Evolutionary conservation across 2,797 vertebrate genomes (phyloP), one percentile per base, ranked within the genome.

Genomic region (Perdix hodgsoniae): DNA sequence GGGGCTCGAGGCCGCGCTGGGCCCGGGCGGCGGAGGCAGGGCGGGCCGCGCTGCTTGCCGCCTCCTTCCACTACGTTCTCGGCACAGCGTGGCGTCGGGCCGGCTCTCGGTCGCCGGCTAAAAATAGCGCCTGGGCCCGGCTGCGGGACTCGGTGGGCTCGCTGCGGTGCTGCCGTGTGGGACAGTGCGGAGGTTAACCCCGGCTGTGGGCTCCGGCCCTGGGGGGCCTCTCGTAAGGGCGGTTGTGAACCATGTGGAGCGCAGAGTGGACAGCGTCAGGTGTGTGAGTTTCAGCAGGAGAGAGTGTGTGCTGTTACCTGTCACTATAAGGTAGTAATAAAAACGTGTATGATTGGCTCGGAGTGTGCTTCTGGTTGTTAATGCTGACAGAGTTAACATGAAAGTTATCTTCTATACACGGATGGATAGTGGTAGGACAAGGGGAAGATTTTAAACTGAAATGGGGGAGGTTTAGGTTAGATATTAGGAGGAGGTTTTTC

Each of bases 1-100:
- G 82, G 77, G 69, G 49, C 24, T 88, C 40, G 65, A 74, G 94
- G 91, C 91, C 91, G 91, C n/a, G 29, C 52, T 19, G 52, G 52
- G 52, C 52, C 47, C 15, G 40, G 67, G 67, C 56, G 74, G 54
- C 12, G 26, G 29, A 6, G 31, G 31, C 24, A 6, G 61, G 33
- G 47, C 29, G 54, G 33, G n/a, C 31, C 33, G 27, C 52, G 52
- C 29, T 11, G 10, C 29, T 17, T 54, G 29, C 16, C 29, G 27
- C 6, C 52, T 31, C 16, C 29, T 39, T 27, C 27, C 24, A 24
- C 37, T 26, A 24, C 50, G 57, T 54, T 18, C 52, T 27, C 60
- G 39, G 33, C 59, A 14, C 26, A 49, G 56, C 14, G 37, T 9
- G 47, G 45, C 42, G n/a, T 33, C 16, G 60, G 19, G 60, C 8